These are phyloP conservation scores for Coleophora deauratella DNA, from an alignment of 2,888 invertebrate genomes.

Conservation along the genomic window DNA sequence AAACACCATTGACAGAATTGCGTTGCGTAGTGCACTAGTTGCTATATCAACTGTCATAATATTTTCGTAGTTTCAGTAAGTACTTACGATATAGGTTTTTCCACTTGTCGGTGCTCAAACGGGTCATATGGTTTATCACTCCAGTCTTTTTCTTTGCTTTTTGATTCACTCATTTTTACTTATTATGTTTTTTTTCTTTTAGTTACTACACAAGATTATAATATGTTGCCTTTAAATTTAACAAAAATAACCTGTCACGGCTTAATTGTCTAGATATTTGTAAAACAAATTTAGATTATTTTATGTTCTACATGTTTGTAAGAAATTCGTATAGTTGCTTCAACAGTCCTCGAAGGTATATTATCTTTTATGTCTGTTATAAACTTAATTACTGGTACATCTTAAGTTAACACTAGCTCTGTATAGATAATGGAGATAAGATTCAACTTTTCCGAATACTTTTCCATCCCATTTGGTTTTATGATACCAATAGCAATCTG, in stretches of 20 bases:
- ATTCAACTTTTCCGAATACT: conserved; percentile 17
- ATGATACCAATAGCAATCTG: too few species aligned
- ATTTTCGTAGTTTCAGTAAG: too few species aligned
- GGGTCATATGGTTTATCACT: conserved; percentile 46
- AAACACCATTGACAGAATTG: too few species aligned
- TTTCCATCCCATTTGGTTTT: conserved; percentile 7
- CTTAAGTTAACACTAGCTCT: conserved; percentile 25
- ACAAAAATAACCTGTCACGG: too few species aligned
- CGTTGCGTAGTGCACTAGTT: too few species aligned
- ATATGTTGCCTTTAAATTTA: too few species aligned
- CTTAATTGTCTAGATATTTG: too few species aligned
- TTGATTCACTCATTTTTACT: conserved; percentile 2
- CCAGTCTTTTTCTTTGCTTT: conserved; percentile 16
- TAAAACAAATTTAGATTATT: too few species aligned
- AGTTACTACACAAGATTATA: conserved; percentile 1
- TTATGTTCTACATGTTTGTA: neutral
- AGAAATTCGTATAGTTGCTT: neutral
- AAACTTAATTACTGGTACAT: conserved; percentile 26
- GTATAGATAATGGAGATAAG: conserved; percentile 24
- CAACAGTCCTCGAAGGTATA: conserved; percentile 1
- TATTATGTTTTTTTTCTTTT: too few species aligned
- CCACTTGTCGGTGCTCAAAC: conserved; percentile 55
- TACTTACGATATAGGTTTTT: conserved; percentile 67
- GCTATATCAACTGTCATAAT: too few species aligned
- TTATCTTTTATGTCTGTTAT: conserved; percentile 21